Base-by-base conservation (phyloP, 2,888 invertebrate genomes). In the Pheosia tremula region DNA sequence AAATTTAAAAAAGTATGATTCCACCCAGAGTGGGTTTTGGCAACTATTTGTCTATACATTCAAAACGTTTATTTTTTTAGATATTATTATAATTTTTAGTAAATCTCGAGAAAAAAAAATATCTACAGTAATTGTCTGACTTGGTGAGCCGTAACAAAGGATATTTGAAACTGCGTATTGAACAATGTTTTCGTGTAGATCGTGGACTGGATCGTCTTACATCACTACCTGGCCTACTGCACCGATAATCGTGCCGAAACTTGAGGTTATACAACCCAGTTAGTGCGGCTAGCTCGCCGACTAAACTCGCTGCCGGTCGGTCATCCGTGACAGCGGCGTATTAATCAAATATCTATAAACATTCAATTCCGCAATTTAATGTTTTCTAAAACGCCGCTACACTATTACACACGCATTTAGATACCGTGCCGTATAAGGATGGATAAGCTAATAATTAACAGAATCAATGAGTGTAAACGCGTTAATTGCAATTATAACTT, bases 261-360 rank as follows among this genome's bases (percentile, higher is more conserved):
- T 68, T 68, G 69, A 69, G 68, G 71, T 81, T 80, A 81, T 75
- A 74, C 74, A 80, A 81, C 67, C 63, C 43, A 43, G 41, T 43
- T 57, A 53, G 49, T 56, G 39, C 39, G 50, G 50, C 39, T 49
- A 39, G 38, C 57, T 57, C 57, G 60, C 43, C 53, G 54, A 13
- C 52, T 61, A 45, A 13, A 45, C 59, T 37, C 37, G 53, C 62
- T 64, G 69, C 60, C 53, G 58, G n/a, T 63, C 74, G 58, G 66
- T 78, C 78, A 72, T 71, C 72, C 78, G 59, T 76, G 65, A 69
- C 71, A 68, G 68, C 74, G 68, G 72, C 72, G 69, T 71, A 72
- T 64, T 65, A 74, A 71, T 65, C 74, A 68, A 72, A 77, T 77
- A 72, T 77, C 69, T 70, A 77, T 74, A 75, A 70, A 65, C 66